Conservation (phyloP, 2,797 vertebrate genomes). For the Pangasius djambal region DNA sequence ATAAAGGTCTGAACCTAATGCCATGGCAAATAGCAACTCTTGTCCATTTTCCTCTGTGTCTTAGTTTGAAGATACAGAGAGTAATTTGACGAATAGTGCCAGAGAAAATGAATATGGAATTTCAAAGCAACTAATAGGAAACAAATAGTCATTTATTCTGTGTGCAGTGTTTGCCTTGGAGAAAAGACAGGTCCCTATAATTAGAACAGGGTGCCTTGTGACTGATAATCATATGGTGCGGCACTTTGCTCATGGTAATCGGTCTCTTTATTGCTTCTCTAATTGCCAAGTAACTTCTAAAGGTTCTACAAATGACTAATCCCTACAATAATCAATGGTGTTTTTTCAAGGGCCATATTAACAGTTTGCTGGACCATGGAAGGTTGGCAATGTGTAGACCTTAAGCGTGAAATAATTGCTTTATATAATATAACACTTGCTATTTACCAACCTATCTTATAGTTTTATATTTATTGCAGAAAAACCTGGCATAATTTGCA, state of each 20-base stretch:
- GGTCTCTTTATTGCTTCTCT: slow-evolving; percentile 21
- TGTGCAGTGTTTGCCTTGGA: slow-evolving; percentile 32
- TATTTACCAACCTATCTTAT: background rate
- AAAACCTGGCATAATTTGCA: background rate
- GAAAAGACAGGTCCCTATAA: slow-evolving; percentile 23
- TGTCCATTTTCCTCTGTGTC: background rate
- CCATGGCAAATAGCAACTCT: background rate
- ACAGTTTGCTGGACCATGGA: background rate
- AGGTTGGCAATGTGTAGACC: background rate
- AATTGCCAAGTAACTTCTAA: slow-evolving; percentile 31
- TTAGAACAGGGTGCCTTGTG: slow-evolving; percentile 36
- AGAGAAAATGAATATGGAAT: slow-evolving; percentile 22
- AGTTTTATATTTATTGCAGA: background rate
- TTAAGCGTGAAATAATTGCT: slow-evolving; percentile 5
- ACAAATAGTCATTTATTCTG: slow-evolving; percentile 41
- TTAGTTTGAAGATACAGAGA: background rate
- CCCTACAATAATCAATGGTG: slow-evolving; percentile 1
- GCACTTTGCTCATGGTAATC: slow-evolving; percentile 25
- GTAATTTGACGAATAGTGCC: background rate
- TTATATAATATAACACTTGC: background rate
- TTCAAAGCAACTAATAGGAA: slow-evolving; percentile 20
- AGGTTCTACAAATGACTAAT: slow-evolving; percentile 9
- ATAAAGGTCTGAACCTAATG: background rate
- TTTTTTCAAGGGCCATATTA: background rate
- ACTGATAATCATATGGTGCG: slow-evolving; percentile 46